Evolutionary conservation across 2,797 vertebrate species (phyloP).

Genomic region (Antennarius maculatus): DNA sequence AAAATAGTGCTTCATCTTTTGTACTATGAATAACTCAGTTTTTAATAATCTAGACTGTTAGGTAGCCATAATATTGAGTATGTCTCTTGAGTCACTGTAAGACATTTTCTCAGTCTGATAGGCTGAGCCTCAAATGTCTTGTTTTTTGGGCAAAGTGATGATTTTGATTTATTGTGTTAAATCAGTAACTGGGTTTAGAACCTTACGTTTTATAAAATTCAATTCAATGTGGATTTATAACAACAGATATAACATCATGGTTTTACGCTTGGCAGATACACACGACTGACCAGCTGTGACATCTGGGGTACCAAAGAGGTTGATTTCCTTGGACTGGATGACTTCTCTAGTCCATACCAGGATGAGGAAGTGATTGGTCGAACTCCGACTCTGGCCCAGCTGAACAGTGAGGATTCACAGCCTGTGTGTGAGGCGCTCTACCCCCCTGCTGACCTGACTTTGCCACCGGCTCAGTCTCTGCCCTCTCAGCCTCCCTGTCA

Average conservation of each 20-base stretch:
- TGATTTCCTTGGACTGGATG: slow-evolving; percentile 96
- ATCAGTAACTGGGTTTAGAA: background rate
- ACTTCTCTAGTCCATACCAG: slow-evolving; percentile 98
- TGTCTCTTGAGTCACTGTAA: slow-evolving; percentile 2
- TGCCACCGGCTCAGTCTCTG: slow-evolving; percentile 74
- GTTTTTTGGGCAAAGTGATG: too few species aligned
- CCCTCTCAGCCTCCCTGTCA: slow-evolving; percentile 75
- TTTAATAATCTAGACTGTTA: slow-evolving; percentile 1
- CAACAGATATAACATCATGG: background rate
- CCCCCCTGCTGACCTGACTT: slow-evolving; percentile 83
- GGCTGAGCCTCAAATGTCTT: too few species aligned
- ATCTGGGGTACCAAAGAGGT: slow-evolving; percentile 99
- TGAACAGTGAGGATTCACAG: slow-evolving; percentile 98
- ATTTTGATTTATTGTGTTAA: too few species aligned
- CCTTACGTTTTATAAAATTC: background rate
- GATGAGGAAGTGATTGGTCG: slow-evolving; percentile 96
- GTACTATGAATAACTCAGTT: slow-evolving; percentile 13
- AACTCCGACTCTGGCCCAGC: slow-evolving; percentile 96
- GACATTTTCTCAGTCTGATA: slow-evolving; percentile 1
- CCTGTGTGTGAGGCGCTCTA: slow-evolving; percentile 93
- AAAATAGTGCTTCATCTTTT: background rate
- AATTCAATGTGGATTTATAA: slow-evolving; percentile 10
- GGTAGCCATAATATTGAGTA: background rate
- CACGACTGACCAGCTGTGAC: slow-evolving; percentile 95
- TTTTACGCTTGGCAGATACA: slow-evolving; percentile 80